Evolutionary conservation across 1,140 invertebrate genomes (phyloP).

Genomic region (Dufourea novaeangliae): DNA sequence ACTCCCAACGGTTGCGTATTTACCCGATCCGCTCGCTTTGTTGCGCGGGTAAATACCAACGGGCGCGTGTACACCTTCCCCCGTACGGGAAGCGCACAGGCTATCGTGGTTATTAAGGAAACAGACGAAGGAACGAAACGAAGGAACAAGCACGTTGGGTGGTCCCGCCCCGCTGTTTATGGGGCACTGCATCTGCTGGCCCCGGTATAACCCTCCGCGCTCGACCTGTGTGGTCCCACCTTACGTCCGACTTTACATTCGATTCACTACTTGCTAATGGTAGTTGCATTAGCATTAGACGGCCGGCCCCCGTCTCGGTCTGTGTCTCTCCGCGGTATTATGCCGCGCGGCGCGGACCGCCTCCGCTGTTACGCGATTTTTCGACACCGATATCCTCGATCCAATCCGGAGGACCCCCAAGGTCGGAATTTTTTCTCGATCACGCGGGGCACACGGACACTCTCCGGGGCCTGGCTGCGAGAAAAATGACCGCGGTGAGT

Average conservation of each 20-base stretch:
- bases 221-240: conserved; percentile 76
- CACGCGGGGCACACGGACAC: no score
- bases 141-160: conserved; percentile 76
- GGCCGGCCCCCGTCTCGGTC: conserved; percentile 17
- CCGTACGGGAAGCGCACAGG: conserved; percentile 57
- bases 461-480: no score
- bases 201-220: conserved; percentile 73
- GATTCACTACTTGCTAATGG: conserved; percentile 80
- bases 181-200: conserved; percentile 77
- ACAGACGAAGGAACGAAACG: conserved; percentile 75
- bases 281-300: conserved; percentile 75
- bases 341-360: conserved; percentile 33
- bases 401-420: neutral
- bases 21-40: neutral
- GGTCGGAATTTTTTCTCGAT: neutral
- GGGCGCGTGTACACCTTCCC: conserved; percentile 50
- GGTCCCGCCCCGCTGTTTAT: conserved; percentile 80
- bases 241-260: conserved; percentile 79
- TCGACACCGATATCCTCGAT: conserved; percentile 32
- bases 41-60: no score
- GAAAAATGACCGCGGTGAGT: neutral
- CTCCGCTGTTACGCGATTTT: conserved; percentile 58
- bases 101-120: conserved; percentile 78
- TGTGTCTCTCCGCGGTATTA: conserved; percentile 48
- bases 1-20: neutral